phyloP scores from a whole-genome alignment of 2,113 vertebrate genomes.

The Sciurus niger region DNA sequence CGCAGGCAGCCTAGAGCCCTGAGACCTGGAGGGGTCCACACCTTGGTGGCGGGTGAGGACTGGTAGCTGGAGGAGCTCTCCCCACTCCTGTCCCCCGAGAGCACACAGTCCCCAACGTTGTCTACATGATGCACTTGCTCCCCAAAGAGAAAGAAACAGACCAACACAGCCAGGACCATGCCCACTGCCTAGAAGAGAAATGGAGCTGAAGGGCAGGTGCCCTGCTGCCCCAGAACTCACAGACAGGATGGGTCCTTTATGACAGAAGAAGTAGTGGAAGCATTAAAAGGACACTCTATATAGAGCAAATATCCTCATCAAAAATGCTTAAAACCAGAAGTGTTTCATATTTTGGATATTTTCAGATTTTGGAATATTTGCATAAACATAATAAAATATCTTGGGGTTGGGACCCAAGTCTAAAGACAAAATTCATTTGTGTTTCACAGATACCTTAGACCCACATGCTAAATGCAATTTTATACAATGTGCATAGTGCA shows the following conservation, averaged over 20 bases:
- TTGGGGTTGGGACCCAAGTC: neutral
- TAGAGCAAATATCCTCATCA: too few relatives aligned
- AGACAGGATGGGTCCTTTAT: neutral
- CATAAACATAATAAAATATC: neutral
- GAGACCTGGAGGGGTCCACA: neutral
- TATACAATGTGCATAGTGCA: neutral
- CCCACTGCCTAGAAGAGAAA: too few relatives aligned
- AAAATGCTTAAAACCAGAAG: neutral
- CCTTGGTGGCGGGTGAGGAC: neutral
- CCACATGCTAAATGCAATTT: neutral
- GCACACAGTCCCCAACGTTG: neutral
- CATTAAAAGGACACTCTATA: neutral
- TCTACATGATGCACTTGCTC: neutral
- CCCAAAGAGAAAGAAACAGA: neutral
- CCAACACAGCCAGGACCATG: neutral
- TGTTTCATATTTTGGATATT: neutral
- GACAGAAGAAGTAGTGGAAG: neutral
- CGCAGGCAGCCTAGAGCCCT: neutral
- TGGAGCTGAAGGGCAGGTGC: neutral
- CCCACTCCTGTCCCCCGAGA: neutral
- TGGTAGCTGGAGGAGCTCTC: neutral
- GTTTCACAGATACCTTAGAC: neutral
- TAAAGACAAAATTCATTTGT: neutral
- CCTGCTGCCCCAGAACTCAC: neutral
- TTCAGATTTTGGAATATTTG: neutral